Percentiles rank a stretch among this genome's conserved stretches.
Conservation (phyloP, 2,113 vertebrate genomes). For the Capreolus pygargus region DNA sequence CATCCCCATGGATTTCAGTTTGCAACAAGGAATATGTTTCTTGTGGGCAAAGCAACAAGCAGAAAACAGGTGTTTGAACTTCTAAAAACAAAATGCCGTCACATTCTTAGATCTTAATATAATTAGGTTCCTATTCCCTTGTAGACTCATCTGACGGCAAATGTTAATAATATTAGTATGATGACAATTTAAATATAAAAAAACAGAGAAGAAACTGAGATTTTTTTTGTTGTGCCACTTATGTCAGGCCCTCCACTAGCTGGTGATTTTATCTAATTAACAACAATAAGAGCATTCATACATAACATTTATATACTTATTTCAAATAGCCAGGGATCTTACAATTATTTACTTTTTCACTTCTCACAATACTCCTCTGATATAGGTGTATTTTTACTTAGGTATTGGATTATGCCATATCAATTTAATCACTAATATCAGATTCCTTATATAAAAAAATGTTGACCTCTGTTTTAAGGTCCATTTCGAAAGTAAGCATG, state of each 20-base stretch:
- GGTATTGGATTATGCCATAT: not conserved
- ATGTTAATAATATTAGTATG: not conserved
- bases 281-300: not conserved
- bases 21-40: not conserved
- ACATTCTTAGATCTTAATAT: not conserved
- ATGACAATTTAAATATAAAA: not conserved
- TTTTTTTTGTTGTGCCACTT: not conserved
- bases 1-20: not conserved
- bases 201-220: not conserved
- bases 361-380: not conserved
- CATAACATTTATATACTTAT: not conserved
- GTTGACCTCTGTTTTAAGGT: not conserved
- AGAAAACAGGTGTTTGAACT: not conserved
- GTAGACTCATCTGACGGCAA: not conserved
- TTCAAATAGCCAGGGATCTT: not conserved
- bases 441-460: not conserved
- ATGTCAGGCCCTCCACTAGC: not conserved
- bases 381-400: not conserved
- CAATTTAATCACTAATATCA: not conserved
- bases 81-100: not conserved
- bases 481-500: not conserved
- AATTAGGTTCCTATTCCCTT: not conserved
- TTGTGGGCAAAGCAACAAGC: not conserved
- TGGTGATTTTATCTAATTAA: not conserved
- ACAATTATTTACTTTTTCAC: not conserved